A percentile compares a stretch with the other conserved stretches of the same genome.
Evolutionary conservation across 1,140 invertebrate species (phyloP).

Genomic region (Rhagoletis zephyria): DNA sequence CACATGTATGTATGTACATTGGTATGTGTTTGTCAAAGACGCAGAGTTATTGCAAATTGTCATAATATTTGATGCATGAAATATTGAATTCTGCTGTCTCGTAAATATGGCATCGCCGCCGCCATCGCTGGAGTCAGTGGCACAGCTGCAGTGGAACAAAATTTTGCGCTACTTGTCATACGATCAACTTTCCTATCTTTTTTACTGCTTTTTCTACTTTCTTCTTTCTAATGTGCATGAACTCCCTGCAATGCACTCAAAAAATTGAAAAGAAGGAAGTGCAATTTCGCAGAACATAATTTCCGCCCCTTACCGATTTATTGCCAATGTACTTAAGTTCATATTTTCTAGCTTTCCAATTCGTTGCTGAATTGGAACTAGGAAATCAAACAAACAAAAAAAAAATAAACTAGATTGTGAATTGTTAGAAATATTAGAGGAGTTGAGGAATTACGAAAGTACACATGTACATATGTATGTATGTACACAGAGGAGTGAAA

Average conservation of each 20-base stretch:
- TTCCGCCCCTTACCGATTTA: slow-evolving; percentile 13
- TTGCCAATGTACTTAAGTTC: background rate
- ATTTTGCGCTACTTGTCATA: background rate
- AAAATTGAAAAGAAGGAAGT: slow-evolving; percentile 37
- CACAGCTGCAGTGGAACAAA: slow-evolving; percentile 62
- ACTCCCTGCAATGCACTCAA: background rate
- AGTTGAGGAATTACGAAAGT: background rate
- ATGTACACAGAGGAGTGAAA: background rate
- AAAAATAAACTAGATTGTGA: background rate
- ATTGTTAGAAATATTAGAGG: background rate
- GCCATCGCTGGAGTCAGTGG: slow-evolving; percentile 60
- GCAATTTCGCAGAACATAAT: slow-evolving; percentile 49
- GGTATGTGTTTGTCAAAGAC: background rate
- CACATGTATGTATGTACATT: background rate
- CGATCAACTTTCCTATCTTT: background rate
- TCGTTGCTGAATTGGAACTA: background rate
- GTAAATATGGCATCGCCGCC: slow-evolving; percentile 66
- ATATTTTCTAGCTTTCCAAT: slow-evolving; percentile 18
- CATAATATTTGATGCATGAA: slow-evolving; percentile 69
- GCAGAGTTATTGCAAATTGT: slow-evolving; percentile 66
- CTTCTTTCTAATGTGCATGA: background rate
- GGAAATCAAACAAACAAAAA: background rate
- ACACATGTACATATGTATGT: too few relatives aligned
- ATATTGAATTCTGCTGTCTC: slow-evolving; percentile 71
- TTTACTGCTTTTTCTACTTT: too few relatives aligned